Base-by-base conservation (phyloP, 2,113 vertebrate genomes). In the Scopus umbretta region DNA sequence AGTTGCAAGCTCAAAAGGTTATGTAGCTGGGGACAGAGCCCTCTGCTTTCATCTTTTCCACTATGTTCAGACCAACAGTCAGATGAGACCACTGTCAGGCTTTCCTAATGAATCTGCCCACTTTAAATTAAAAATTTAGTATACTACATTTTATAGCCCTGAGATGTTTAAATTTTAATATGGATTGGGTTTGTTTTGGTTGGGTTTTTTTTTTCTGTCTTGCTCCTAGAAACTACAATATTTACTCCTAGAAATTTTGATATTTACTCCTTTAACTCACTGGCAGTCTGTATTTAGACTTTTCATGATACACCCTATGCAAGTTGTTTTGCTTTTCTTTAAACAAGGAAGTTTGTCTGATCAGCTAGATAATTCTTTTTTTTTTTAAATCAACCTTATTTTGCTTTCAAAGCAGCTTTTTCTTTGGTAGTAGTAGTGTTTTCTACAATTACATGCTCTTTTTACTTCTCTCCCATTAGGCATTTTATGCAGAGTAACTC, bases 71-170 rank as follows among this genome's bases (percentile, higher is more conserved):
- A 36, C 34, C 13, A 10, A 32, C 78, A 93, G 85, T 91, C 84
- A 90, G 78, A 76, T 82, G 75, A 96, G 84, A 78, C 75, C 55
- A 42, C 67, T 94, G 40, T 66, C 62, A 93, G 81, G 63, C 82
- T 89, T 88, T 94, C 71, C 47, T 78, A 94, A 89, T 92, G 70
- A 96, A 76, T 91, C 74, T 71, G 30, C 62, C 66, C 55, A 34
- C 78, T 93, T 90, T 11, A 82, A 94, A 95, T 96, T 94, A 96
- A 97, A 96, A 97, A 96, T 97, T 87, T 85, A 95, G 70, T 61
- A 61, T 13, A 9, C 56, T 90, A 13, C 50, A 36, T 92, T 86
- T 90, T 82, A 49, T 80, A 92, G 74, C 45, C 25, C 71, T 66
- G 74, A 93, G 66, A 65, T 95, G 56, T 95, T 97, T 94, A 96